A percentile compares a stretch with the other conserved stretches of the same genome.
Evolutionary conservation across 2,797 vertebrate genomes (phyloP).

Genomic region (Selene dorsalis): DNA sequence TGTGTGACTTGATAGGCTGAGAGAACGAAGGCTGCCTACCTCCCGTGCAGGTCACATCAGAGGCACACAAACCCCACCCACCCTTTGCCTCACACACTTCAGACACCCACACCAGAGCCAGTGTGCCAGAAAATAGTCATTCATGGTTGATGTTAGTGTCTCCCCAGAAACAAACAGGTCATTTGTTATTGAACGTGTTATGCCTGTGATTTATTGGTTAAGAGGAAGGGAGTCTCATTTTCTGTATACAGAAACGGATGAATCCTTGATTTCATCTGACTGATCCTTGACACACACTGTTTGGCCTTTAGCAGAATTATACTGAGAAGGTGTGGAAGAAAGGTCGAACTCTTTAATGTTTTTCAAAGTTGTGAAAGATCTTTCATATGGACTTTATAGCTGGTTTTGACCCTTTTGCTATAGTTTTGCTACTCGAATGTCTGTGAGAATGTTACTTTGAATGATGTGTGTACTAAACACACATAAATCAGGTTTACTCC

Average conservation of each 20-base stretch:
- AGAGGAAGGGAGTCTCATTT: slow-evolving; percentile 23
- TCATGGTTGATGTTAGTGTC: slow-evolving; percentile 8
- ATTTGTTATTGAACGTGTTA: slow-evolving; percentile 30
- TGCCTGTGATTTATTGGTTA: slow-evolving; percentile 14
- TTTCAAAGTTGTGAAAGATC: not conserved
- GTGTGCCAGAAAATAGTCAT: slow-evolving; percentile 25
- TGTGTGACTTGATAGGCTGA: slow-evolving; percentile 30
- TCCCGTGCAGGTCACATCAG: slow-evolving; percentile 34
- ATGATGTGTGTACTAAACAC: not conserved
- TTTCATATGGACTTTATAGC: not conserved
- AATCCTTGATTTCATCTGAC: slow-evolving; percentile 7
- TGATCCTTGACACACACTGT: not conserved
- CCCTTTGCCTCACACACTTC: slow-evolving; percentile 10
- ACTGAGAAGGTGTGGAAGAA: not conserved
- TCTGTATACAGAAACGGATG: slow-evolving; percentile 22
- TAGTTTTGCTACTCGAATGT: not conserved
- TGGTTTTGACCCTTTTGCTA: not conserved
- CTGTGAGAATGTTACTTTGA: not conserved
- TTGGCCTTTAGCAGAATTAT: not conserved
- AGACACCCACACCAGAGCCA: slow-evolving; percentile 10
- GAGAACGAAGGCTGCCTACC: not conserved
- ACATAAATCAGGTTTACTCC: not conserved
- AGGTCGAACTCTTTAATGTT: not conserved
- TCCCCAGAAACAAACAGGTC: slow-evolving; percentile 10
- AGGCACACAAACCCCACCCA: slow-evolving; percentile 20